Conservation (phyloP, 2,113 vertebrate genomes). For the Triplophysa tibetana region DNA sequence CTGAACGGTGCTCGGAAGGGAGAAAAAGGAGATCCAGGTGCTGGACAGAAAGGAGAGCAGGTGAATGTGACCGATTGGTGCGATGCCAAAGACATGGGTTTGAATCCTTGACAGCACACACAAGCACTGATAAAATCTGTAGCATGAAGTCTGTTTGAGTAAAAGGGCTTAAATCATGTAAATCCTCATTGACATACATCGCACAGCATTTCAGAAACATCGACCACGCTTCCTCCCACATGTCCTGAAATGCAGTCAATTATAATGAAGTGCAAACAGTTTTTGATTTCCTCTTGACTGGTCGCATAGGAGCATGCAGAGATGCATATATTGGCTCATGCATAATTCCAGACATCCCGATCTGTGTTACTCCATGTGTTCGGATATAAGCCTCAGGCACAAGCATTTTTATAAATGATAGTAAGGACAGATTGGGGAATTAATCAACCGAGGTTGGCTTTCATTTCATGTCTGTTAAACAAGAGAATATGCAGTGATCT, state of each 20-base stretch:
- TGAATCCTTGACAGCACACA: too few species aligned
- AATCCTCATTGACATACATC: not conserved
- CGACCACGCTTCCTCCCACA: not conserved
- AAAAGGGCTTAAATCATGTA: too few species aligned
- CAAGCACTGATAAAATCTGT: too few species aligned
- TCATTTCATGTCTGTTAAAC: not conserved
- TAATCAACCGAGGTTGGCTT: not conserved
- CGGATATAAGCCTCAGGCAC: not conserved
- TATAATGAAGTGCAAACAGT: not conserved
- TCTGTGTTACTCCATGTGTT: not conserved
- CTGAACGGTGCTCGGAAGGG: slow-evolving; percentile 58
- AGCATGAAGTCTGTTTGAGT: too few species aligned
- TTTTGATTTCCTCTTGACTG: slow-evolving; percentile 4
- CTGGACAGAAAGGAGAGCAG: slow-evolving; percentile 65
- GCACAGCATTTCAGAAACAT: not conserved
- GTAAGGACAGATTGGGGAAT: slow-evolving; percentile 25
- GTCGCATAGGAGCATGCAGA: not conserved
- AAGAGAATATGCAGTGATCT: slow-evolving; percentile 8
- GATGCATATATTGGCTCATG: slow-evolving; percentile 18
- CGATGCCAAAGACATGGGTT: too few species aligned
- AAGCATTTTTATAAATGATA: not conserved
- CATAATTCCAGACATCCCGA: slow-evolving; percentile 1
- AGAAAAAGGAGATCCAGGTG: slow-evolving; percentile 65
- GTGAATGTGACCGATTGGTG: slow-evolving; percentile 53
- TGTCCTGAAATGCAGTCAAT: slow-evolving; percentile 4